A percentile compares a stretch with the other conserved stretches of the same genome.
These are phyloP conservation scores for Desoria tigrina DNA, from an alignment of 2,888 invertebrate species.

Conservation along the genomic window DNA sequence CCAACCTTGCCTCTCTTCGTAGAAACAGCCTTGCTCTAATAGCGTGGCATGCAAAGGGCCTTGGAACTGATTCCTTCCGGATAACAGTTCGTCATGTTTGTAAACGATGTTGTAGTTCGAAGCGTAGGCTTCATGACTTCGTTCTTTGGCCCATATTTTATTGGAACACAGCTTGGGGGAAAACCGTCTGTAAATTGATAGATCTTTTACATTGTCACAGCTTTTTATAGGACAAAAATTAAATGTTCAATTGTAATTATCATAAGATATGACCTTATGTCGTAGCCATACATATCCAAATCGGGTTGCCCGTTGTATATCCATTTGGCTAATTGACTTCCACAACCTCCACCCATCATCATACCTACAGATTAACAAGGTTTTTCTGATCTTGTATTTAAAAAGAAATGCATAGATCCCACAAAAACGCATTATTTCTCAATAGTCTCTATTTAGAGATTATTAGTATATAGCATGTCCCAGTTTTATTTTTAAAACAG, in stretches of 20 bases:
- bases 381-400: too few relatives aligned
- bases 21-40: slow-evolving; percentile 76
- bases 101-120: slow-evolving; percentile 81
- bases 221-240: too few relatives aligned
- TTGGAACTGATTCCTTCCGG: slow-evolving; percentile 71
- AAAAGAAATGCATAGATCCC: too few relatives aligned
- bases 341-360: slow-evolving; percentile 87
- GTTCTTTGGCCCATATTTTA: slow-evolving; percentile 74
- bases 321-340: slow-evolving; percentile 83
- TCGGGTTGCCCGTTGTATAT: slow-evolving; percentile 78
- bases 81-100: slow-evolving; percentile 78
- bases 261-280: slow-evolving; percentile 65
- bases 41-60: slow-evolving; percentile 71
- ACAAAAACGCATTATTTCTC: too few relatives aligned
- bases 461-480: too few relatives aligned
- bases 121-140: slow-evolving; percentile 86
- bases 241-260: not conserved
- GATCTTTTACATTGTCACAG: slow-evolving; percentile 14
- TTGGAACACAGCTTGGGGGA: slow-evolving; percentile 71
- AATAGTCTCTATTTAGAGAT: too few relatives aligned
- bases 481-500: too few relatives aligned
- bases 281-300: slow-evolving; percentile 81
- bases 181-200: slow-evolving; percentile 66
- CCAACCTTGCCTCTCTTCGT: slow-evolving; percentile 79
- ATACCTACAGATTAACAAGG: slow-evolving; percentile 63